phyloP scores from a whole-genome alignment of 2,113 vertebrate genomes.

The Trichechus manatus region DNA sequence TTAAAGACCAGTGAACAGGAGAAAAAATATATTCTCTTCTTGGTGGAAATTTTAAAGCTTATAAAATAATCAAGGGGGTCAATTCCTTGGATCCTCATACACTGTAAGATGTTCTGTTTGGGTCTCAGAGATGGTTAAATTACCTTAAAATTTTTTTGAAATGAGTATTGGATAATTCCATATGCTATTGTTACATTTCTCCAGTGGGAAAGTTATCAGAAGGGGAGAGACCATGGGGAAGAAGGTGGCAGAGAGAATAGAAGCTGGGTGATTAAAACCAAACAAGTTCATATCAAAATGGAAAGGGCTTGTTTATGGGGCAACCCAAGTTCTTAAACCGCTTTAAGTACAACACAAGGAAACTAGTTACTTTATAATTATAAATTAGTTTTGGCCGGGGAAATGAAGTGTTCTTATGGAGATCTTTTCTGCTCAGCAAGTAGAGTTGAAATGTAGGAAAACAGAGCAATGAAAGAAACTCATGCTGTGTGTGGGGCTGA shows the following conservation, averaged over 20 bases:
- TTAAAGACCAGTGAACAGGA: background rate
- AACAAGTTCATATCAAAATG: constrained; percentile 56
- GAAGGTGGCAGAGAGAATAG: constrained; percentile 46
- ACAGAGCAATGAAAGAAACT: constrained; percentile 82
- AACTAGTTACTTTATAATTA: constrained; percentile 82
- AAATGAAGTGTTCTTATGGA: constrained; percentile 82
- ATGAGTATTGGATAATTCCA: constrained; percentile 43
- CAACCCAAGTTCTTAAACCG: constrained; percentile 67
- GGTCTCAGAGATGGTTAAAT: constrained; percentile 56
- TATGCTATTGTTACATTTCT: constrained; percentile 41
- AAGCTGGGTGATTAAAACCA: constrained; percentile 47
- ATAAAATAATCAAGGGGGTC: constrained; percentile 11
- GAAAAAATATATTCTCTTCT: background rate
- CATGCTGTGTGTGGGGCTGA: constrained; percentile 78
- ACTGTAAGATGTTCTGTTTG: background rate
- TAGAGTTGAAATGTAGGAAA: constrained; percentile 80
- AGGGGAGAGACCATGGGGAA: background rate
- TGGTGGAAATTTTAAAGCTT: constrained; percentile 57
- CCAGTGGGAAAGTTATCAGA: constrained; percentile 32
- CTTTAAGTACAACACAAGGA: constrained; percentile 70
- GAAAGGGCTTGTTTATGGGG: constrained; percentile 76
- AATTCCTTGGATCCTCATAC: constrained; percentile 54
- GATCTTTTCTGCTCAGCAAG: constrained; percentile 81
- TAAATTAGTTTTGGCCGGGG: constrained; percentile 79
- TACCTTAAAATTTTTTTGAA: constrained; percentile 55